A percentile compares a stretch with the other conserved stretches of the same genome.
These are phyloP conservation scores for Lethocerus indicus DNA, from an alignment of 1,140 invertebrate species.

Conservation along the genomic window DNA sequence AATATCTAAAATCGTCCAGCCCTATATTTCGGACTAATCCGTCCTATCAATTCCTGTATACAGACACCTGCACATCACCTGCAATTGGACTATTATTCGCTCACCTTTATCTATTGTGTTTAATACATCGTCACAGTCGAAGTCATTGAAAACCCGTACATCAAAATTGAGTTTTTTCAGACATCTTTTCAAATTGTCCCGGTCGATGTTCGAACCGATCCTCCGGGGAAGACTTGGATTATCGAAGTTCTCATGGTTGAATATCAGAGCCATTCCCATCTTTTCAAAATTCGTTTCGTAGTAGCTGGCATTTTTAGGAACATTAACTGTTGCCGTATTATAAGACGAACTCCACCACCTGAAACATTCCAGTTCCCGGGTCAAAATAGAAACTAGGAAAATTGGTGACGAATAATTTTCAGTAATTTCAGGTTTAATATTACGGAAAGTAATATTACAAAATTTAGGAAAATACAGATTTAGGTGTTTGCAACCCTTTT, in stretches of 20 bases:
- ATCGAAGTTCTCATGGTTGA: constrained; percentile 69
- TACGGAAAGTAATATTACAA: too few species aligned
- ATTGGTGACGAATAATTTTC: too few species aligned
- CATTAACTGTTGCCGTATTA: constrained; percentile 22
- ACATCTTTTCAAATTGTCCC: constrained; percentile 43
- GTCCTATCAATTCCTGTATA: not conserved
- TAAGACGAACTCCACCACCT: too few species aligned
- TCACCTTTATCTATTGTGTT: constrained; percentile 15
- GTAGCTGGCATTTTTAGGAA: constrained; percentile 43
- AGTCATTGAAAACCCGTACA: constrained; percentile 44
- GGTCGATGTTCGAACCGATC: constrained; percentile 56
- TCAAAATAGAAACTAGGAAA: too few species aligned
- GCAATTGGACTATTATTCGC: too few species aligned
- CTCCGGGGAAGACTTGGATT: constrained; percentile 35
- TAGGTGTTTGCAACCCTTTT: too few species aligned
- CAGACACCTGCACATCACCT: not conserved
- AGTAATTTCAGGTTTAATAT: too few species aligned
- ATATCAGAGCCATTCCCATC: constrained; percentile 70
- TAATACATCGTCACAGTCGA: constrained; percentile 3
- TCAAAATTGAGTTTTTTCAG: constrained; percentile 57
- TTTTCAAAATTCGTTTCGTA: constrained; percentile 80
- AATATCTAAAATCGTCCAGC: not conserved
- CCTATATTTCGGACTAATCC: too few species aligned
- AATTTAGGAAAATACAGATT: too few species aligned
- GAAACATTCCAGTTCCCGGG: too few species aligned